These are phyloP conservation scores for Podilymbus podiceps DNA, from an alignment of 2,113 vertebrate species.

Conservation along the genomic window DNA sequence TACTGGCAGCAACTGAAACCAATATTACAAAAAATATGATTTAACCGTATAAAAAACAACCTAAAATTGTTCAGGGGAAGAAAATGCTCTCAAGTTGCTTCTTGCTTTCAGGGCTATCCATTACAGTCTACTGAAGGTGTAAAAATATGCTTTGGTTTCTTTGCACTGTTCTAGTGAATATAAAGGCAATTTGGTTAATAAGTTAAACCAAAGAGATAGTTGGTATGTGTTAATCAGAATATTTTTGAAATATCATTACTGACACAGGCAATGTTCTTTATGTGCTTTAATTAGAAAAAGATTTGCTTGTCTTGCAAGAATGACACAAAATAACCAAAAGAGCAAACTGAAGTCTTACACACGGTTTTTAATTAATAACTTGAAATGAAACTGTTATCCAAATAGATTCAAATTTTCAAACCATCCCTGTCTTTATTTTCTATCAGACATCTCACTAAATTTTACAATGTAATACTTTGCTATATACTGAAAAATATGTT, in stretches of 20 bases:
- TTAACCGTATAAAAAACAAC: background rate
- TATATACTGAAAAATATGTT: background rate
- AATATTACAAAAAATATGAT: background rate
- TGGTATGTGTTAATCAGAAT: background rate
- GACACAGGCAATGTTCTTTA: background rate
- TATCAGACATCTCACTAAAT: background rate
- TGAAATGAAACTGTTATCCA: background rate
- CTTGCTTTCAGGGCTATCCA: background rate
- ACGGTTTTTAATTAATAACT: background rate
- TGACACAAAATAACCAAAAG: background rate
- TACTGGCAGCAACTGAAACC: fast-evolving
- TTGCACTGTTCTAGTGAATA: background rate
- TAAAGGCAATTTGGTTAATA: background rate
- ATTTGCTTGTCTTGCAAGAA: background rate
- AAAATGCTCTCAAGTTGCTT: background rate
- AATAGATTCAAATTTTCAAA: background rate
- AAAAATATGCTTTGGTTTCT: background rate
- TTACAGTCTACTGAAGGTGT: background rate
- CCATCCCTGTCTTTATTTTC: background rate
- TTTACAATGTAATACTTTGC: background rate
- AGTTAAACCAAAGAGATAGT: background rate
- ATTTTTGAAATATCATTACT: background rate
- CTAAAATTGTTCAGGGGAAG: background rate
- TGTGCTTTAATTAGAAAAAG: background rate
- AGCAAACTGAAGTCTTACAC: background rate